Base-by-base conservation (phyloP, 2,113 vertebrate genomes). In the Takifugu bimaculatus region DNA sequence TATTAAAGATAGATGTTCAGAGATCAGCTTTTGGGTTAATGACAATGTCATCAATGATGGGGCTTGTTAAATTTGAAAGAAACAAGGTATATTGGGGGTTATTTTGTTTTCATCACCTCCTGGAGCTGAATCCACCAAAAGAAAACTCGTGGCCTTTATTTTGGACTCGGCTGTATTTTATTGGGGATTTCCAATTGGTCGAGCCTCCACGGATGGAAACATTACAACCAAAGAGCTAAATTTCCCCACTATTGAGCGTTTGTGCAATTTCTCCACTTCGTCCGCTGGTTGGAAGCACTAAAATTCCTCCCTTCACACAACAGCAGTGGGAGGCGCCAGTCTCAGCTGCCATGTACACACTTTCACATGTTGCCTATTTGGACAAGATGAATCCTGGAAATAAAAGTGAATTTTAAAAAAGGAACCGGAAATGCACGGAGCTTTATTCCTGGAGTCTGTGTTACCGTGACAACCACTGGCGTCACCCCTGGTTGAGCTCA, bases 331-430 rank as follows among this genome's bases (percentile, higher is more conserved):
- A 57, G 47, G 61, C 64, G 60, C 72, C 51, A 68, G 48, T 57
- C 66, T 78, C 4, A 65, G 59, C 44, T 55, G 58, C 35, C 25
- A 68, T 27, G 50, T 74, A 57, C 55, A 78, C 65, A 73, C 63
- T 82, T 82, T 89, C 83, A 88, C 79, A 62, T 58, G 88, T 83
- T 88, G 86, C 86, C 86, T 88, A 79, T 83, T 78, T 73, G 74
- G 78, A 85, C 55, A 65, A 68, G 26, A 68, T 62, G 55, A 80
- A 78, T 65, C 60, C 49, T 73, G 70, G 60, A 75, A 75, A 86
- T 81, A 72, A 63, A 81, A 3, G 28, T 71, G 26, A 60, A 65
- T 54, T 63, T 11, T 39, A 35, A 65, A 68, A 53, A 69, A 39
- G 25, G 52, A 2, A 28, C 35, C 10, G 3, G 4, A 25, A 58